Percentiles rank a stretch among this genome's conserved stretches.
Evolutionary conservation across 2,113 vertebrate species (phyloP).

Genomic region (Microcebus ravelobensis): DNA sequence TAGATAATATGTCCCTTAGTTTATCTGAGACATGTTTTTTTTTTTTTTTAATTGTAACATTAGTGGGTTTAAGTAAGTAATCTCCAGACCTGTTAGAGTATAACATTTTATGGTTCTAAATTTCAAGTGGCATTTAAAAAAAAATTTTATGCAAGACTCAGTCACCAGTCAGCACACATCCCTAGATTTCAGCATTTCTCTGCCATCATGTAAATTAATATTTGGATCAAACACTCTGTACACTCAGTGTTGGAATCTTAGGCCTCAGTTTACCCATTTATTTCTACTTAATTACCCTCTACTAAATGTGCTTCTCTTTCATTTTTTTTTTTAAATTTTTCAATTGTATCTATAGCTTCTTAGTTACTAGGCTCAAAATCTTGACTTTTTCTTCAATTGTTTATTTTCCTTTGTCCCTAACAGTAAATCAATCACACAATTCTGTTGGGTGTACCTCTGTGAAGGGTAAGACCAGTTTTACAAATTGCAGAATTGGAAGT

Average conservation of each 20-base stretch:
- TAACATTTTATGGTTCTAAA: constrained; percentile 32
- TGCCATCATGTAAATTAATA: not conserved
- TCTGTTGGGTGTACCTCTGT: not conserved
- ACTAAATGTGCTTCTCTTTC: not conserved
- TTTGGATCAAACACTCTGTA: not conserved
- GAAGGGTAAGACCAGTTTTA: not conserved
- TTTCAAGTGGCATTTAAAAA: constrained; percentile 36
- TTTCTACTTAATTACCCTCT: not conserved
- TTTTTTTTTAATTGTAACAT: not conserved
- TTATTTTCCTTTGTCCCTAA: not conserved
- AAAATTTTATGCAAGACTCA: not conserved
- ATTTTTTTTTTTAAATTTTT: not conserved
- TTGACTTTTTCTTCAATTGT: not conserved
- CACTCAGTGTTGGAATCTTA: not conserved
- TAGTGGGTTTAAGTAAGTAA: not conserved
- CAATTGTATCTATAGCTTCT: not conserved
- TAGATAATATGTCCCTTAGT: not conserved
- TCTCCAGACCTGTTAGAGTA: not conserved
- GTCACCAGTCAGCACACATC: not conserved
- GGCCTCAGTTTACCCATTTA: not conserved
- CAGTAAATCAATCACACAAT: not conserved
- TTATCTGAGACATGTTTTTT: not conserved
- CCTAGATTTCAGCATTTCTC: constrained; percentile 41
- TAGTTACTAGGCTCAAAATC: not conserved
- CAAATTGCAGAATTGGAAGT: not conserved